Evolutionary conservation across 2,888 invertebrate genomes (phyloP).

Genomic region (Mycalesis mineus): DNA sequence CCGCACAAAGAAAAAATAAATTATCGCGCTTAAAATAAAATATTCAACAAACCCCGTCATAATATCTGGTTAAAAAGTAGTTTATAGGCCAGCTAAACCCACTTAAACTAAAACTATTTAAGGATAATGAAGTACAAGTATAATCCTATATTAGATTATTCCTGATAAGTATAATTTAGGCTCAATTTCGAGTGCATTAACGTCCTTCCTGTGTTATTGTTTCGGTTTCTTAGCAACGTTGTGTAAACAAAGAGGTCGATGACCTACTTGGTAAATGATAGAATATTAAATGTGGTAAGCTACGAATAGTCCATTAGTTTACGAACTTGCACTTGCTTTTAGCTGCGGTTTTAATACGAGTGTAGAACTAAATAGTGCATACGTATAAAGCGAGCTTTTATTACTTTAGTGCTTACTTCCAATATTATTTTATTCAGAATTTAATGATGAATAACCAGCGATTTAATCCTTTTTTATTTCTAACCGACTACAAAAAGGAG

Average conservation of each 20-base stretch:
- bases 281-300: constrained; percentile 1
- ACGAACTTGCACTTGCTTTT: neutral
- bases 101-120: too few species aligned
- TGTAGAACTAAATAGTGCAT: neutral
- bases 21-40: too few species aligned
- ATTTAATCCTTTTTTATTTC: too few species aligned
- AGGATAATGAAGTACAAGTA: too few species aligned
- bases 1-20: too few species aligned
- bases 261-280: constrained; percentile 35
- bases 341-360: neutral
- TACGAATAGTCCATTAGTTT: neutral
- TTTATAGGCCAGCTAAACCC: neutral
- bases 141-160: neutral
- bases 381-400: neutral
- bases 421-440: too few species aligned
- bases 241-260: constrained; percentile 43
- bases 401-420: too few species aligned
- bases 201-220: constrained; percentile 38
- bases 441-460: too few species aligned
- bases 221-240: constrained; percentile 54
- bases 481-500: too few species aligned
- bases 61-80: too few species aligned
- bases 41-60: neutral
- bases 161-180: constrained; percentile 1
- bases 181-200: constrained; percentile 10